phyloP scores from a whole-genome alignment of 2,113 vertebrate species.

The Cavia aperea region DNA sequence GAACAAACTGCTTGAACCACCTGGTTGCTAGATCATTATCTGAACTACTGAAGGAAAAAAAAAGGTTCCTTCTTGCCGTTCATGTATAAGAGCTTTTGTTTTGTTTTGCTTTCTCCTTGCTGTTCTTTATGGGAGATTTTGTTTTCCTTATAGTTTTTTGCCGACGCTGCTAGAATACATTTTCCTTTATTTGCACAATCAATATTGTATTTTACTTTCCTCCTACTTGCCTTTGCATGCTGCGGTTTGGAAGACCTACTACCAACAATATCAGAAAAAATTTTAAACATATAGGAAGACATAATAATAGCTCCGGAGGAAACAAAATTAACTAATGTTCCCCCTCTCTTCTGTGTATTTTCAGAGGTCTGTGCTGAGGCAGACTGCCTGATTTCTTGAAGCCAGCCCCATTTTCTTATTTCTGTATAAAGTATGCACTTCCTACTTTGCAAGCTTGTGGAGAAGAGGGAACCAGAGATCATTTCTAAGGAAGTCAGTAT shows the following conservation, averaged over 20 bases:
- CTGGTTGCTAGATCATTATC: accelerated
- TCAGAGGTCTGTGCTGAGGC: accelerated
- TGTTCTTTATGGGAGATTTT: background rate
- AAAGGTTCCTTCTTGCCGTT: background rate
- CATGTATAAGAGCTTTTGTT: background rate
- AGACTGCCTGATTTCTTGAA: no score
- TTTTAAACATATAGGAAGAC: background rate
- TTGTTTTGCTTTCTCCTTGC: background rate
- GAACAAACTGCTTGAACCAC: background rate
- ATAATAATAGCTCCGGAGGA: background rate
- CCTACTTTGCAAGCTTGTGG: accelerated
- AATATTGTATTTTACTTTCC: background rate
- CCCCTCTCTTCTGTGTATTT: no score
- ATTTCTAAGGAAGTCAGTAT: accelerated
- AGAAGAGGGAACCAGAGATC: accelerated
- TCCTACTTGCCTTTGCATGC: no score
- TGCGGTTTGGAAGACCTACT: background rate
- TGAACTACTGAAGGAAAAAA: background rate
- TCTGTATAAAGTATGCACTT: accelerated
- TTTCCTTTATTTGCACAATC: background rate
- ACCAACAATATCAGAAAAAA: background rate
- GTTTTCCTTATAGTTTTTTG: background rate
- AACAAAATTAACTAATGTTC: background rate
- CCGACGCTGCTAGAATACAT: background rate
- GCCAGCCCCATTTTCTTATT: background rate